A percentile compares a stretch with the other conserved stretches of the same genome.
Evolutionary conservation across 2,113 vertebrate genomes (phyloP).

Genomic region (Petromus typicus): DNA sequence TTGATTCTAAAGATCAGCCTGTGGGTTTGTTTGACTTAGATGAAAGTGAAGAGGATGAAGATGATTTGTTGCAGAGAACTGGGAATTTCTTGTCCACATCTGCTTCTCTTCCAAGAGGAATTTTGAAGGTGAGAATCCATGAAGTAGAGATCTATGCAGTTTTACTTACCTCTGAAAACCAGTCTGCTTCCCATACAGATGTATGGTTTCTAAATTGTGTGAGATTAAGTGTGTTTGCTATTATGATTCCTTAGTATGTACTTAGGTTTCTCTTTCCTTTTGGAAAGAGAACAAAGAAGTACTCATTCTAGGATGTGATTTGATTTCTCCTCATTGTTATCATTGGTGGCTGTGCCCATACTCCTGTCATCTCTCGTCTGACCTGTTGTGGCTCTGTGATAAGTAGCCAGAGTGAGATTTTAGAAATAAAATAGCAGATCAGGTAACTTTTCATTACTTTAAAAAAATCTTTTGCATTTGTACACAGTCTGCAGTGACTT

Average conservation of each 20-base stretch:
- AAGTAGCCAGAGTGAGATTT: background rate
- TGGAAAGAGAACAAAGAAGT: background rate
- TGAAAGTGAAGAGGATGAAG: slow-evolving; percentile 88
- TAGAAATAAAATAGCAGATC: background rate
- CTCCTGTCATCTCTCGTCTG: background rate
- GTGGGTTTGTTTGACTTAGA: slow-evolving; percentile 81
- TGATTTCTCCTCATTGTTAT: background rate
- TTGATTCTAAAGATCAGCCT: slow-evolving; percentile 65
- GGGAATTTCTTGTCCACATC: slow-evolving; percentile 92
- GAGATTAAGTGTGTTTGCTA: background rate
- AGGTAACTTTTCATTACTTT: slow-evolving; percentile 11
- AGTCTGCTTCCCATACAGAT: background rate
- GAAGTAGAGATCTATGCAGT: background rate
- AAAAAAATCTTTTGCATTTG: background rate
- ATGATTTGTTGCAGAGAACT: slow-evolving; percentile 91
- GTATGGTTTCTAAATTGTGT: background rate
- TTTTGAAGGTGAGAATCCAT: slow-evolving; percentile 90
- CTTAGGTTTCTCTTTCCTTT: background rate
- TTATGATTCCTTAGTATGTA: background rate
- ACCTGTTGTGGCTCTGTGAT: background rate
- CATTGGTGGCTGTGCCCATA: background rate
- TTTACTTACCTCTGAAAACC: background rate
- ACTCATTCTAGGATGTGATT: background rate
- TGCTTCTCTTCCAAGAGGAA: slow-evolving; percentile 89
- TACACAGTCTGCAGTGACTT: background rate